phyloP scores from a whole-genome alignment of 2,113 vertebrate species.

The Platichthys stellatus region DNA sequence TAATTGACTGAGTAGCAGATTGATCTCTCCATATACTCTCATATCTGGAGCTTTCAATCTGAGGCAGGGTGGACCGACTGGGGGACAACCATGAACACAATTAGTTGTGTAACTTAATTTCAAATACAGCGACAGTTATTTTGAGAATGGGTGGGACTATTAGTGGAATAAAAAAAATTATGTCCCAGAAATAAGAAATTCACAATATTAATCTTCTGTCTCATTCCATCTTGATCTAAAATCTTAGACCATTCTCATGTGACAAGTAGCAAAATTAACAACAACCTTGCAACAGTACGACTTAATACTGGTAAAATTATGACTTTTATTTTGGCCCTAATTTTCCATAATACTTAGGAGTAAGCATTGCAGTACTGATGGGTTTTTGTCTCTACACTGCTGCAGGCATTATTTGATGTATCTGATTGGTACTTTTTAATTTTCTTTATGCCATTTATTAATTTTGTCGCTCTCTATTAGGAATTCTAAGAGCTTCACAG shows the following conservation, averaged over 20 bases:
- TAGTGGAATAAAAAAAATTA: too few species aligned
- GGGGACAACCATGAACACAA: background rate
- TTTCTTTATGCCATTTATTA: slow-evolving; percentile 53
- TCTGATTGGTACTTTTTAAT: slow-evolving; percentile 55
- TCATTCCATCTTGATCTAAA: too few species aligned
- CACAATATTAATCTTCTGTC: too few species aligned
- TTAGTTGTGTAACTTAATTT: slow-evolving; percentile 47
- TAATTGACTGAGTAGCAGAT: slow-evolving; percentile 75
- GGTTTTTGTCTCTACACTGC: slow-evolving; percentile 15
- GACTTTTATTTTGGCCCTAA: background rate
- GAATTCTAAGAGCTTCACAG: slow-evolving; percentile 34
- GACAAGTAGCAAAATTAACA: too few species aligned
- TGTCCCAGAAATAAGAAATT: too few species aligned
- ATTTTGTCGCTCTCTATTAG: slow-evolving; percentile 60
- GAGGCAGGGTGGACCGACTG: slow-evolving; percentile 6
- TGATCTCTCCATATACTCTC: slow-evolving; percentile 59
- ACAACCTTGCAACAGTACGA: too few species aligned
- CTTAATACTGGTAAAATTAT: too few species aligned
- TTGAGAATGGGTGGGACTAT: too few species aligned
- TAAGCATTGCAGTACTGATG: slow-evolving; percentile 28
- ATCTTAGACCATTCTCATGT: too few species aligned
- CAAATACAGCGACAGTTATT: background rate
- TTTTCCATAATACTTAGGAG: slow-evolving; percentile 23
- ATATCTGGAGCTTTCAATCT: slow-evolving; percentile 53
- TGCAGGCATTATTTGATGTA: slow-evolving; percentile 46